Evolutionary conservation across 2,797 vertebrate genomes (phyloP).

Genomic region (Bradypus variegatus): DNA sequence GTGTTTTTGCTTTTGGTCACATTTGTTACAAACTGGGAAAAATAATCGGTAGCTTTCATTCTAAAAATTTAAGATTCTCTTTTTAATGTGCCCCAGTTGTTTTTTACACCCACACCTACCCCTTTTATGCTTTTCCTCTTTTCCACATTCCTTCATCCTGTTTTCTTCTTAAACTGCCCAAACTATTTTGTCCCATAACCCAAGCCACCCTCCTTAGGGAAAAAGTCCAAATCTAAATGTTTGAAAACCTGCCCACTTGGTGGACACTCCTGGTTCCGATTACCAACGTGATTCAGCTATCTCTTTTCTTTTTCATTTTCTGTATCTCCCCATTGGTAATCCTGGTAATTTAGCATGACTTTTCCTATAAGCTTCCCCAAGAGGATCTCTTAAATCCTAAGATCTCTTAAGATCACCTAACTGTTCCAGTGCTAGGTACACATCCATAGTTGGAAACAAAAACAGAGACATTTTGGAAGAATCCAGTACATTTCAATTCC

Average conservation of each 20-base stretch:
- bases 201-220: not conserved
- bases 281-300: not conserved
- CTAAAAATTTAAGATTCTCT: not conserved
- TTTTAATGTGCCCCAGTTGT: not conserved
- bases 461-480: not conserved
- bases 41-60: not conserved
- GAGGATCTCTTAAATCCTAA: not conserved
- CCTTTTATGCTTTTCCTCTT: not conserved
- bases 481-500: not conserved
- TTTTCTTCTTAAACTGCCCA: not conserved
- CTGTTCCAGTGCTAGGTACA: not conserved
- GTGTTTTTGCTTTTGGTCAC: not conserved
- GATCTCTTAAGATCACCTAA: not conserved
- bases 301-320: not conserved
- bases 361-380: not conserved
- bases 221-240: not conserved
- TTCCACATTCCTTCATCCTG: not conserved
- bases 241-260: not conserved
- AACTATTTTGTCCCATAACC: not conserved
- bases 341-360: not conserved
- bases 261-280: not conserved
- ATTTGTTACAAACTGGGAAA: not conserved
- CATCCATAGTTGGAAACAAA: not conserved
- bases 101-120: not conserved
- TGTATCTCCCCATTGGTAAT: not conserved